phyloP scores from a whole-genome alignment of 2,113 vertebrate genomes.

The Bubo blakistoni region DNA sequence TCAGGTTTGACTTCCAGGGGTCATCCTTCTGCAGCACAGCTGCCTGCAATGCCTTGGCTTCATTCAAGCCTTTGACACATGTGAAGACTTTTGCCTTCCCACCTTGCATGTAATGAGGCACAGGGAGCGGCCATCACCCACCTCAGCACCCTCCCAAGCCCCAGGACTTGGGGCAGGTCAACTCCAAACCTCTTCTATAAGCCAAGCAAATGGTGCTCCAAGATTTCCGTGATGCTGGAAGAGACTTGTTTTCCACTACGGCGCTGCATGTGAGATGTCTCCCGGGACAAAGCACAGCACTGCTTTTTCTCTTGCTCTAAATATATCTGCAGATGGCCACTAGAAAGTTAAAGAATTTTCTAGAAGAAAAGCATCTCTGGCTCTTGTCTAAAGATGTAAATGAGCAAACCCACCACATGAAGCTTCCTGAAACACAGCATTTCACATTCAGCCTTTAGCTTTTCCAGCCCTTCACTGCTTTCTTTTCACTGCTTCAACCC shows the following conservation, averaged over 20 bases:
- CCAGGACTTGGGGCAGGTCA: neutral
- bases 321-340: neutral
- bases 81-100: neutral
- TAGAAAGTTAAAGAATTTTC: neutral
- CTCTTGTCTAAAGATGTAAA: neutral
- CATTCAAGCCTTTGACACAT: neutral
- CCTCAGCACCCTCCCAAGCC: neutral
- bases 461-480: neutral
- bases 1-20: neutral
- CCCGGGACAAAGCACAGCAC: neutral
- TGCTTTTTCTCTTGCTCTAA: neutral
- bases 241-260: neutral
- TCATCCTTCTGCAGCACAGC: neutral
- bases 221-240: neutral
- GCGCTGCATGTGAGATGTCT: neutral
- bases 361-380: neutral
- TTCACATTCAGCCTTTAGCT: neutral
- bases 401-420: neutral
- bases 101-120: fast-evolving
- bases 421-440: neutral
- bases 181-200: neutral
- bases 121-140: neutral
- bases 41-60: neutral
- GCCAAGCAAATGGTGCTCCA: neutral
- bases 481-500: neutral